Conservation (phyloP, 2,797 vertebrate species). For the Garrulus glandarius region DNA sequence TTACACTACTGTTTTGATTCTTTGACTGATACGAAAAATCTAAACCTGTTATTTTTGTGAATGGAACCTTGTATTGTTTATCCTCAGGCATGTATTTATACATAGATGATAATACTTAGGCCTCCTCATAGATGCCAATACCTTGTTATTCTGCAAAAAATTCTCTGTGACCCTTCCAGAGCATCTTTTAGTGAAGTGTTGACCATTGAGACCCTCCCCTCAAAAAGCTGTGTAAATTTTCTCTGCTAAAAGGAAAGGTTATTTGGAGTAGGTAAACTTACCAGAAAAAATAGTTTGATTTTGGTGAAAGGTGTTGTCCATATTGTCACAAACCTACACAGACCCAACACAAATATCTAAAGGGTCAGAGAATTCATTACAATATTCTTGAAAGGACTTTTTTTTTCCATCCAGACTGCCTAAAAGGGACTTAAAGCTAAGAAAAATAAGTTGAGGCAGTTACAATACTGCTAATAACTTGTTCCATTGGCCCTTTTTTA, state of each 20-base stretch:
- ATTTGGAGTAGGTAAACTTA: background rate
- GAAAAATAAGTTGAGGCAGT: background rate
- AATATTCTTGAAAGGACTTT: background rate
- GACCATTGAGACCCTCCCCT: background rate
- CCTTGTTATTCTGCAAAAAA: background rate
- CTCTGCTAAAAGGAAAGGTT: background rate
- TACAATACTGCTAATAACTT: background rate
- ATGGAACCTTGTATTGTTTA: background rate
- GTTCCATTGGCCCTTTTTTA: background rate
- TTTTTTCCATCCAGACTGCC: background rate
- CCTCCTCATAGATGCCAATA: background rate
- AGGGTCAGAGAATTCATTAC: background rate
- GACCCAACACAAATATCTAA: background rate
- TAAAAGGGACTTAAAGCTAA: background rate
- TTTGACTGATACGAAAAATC: background rate
- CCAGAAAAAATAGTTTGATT: background rate
- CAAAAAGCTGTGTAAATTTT: background rate
- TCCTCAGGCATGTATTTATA: background rate
- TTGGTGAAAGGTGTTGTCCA: background rate
- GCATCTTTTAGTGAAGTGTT: background rate
- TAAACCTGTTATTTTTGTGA: background rate
- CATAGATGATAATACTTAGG: background rate
- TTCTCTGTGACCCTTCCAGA: background rate
- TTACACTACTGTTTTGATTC: background rate
- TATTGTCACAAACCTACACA: background rate